phyloP scores from a whole-genome alignment of 2,113 vertebrate genomes.

The Lepus timidus region DNA sequence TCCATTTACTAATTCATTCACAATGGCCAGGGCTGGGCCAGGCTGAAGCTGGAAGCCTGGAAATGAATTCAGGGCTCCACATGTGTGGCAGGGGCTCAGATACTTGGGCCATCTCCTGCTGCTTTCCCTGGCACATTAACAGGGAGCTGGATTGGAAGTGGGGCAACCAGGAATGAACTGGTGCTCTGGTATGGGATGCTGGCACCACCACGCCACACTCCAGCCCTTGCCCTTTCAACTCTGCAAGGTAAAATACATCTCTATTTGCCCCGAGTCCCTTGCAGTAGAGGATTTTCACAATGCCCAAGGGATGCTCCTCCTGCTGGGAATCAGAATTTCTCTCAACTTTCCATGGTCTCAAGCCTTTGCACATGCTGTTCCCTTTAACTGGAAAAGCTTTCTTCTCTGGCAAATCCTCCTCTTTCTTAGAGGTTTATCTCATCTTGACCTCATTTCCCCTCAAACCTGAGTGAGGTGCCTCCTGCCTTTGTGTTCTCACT shows the following conservation, averaged over 20 bases:
- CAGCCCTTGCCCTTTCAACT: background rate
- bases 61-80: no score
- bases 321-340: background rate
- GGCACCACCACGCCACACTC: no score
- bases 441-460: background rate
- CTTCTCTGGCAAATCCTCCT: slow-evolving; percentile 1
- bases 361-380: background rate
- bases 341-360: background rate
- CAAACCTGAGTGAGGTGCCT: background rate
- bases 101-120: no score
- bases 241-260: background rate
- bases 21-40: no score
- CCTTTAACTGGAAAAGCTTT: background rate
- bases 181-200: no score
- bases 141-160: no score
- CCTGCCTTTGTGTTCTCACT: background rate
- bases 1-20: no score
- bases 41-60: no score
- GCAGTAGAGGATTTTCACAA: background rate
- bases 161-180: no score
- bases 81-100: no score
- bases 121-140: no score
- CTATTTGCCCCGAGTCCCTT: background rate
- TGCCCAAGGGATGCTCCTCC: background rate
- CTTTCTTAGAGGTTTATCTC: background rate